Evolutionary conservation across 2,888 invertebrate species (phyloP).

Genomic region (Andrena praecox): DNA sequence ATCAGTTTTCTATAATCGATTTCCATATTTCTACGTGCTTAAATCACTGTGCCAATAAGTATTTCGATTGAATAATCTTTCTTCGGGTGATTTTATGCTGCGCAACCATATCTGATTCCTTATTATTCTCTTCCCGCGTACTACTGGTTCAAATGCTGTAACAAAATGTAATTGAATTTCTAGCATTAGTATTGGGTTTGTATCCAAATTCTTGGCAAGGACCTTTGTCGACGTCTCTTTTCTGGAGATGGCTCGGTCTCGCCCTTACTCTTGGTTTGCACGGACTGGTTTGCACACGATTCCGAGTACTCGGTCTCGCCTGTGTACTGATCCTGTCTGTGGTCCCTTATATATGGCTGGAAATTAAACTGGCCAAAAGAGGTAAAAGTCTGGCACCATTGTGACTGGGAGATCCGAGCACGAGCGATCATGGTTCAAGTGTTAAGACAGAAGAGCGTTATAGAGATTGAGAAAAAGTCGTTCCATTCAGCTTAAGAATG

Average conservation of each 20-base stretch:
- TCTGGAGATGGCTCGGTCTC: conserved; percentile 87
- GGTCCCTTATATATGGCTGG: conserved; percentile 86
- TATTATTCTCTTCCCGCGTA: neutral
- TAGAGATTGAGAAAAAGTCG: conserved; percentile 81
- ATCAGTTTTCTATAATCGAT: conserved; percentile 3
- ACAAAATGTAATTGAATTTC: conserved; percentile 33
- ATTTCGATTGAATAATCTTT: too few relatives aligned
- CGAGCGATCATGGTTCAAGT: conserved; percentile 63
- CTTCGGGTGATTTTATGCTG: too few relatives aligned
- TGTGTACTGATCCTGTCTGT: conserved; percentile 86
- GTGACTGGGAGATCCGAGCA: conserved; percentile 82
- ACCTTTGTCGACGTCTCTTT: conserved; percentile 84
- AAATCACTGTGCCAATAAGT: too few relatives aligned
- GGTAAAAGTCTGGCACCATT: conserved; percentile 85
- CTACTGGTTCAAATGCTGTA: neutral
- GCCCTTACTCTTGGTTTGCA: conserved; percentile 87
- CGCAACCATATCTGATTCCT: too few relatives aligned
- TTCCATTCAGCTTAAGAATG: conserved; percentile 78
- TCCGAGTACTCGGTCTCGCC: conserved; percentile 85
- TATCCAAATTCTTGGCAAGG: conserved; percentile 84
- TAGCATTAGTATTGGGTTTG: conserved; percentile 82
- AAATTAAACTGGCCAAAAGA: conserved; percentile 85
- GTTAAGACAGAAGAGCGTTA: conserved; percentile 69
- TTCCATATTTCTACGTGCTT: conserved; percentile 53
- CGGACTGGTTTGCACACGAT: conserved; percentile 86